Conservation (phyloP, 53 echinoderm and acorn worm genomes). For the Henricia sp. region DNA sequence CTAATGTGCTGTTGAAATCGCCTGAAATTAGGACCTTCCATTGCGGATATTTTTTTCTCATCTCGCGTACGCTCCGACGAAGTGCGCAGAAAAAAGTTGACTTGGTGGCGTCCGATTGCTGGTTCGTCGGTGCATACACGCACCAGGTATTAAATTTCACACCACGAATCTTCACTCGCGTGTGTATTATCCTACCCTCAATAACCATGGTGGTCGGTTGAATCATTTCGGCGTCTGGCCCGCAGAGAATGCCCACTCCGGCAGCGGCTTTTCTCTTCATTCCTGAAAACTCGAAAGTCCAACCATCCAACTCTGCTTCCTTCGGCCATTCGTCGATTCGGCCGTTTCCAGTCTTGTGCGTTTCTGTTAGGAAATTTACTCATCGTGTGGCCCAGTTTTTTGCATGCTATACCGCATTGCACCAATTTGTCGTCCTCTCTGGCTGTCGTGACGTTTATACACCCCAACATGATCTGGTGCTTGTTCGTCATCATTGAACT, state of each 20-base stretch:
- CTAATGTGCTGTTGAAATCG: not conserved
- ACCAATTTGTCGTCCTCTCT: not conserved
- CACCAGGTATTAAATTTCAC: not conserved
- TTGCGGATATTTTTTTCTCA: not conserved
- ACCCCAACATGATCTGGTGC: not conserved
- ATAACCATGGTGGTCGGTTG: not conserved
- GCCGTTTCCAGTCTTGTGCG: not conserved
- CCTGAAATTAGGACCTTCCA: not conserved
- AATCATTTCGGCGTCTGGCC: not conserved
- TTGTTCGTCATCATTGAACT: not conserved
- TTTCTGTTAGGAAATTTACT: not conserved
- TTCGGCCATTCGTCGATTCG: not conserved
- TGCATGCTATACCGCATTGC: not conserved
- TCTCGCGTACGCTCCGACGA: not conserved
- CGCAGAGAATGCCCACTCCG: not conserved
- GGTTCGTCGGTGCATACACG: not conserved
- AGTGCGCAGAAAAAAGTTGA: not conserved
- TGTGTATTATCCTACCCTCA: not conserved
- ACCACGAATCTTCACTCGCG: not conserved
- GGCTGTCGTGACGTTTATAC: not conserved
- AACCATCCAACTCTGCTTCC: not conserved
- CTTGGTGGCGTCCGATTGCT: not conserved
- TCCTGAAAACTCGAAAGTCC: not conserved
- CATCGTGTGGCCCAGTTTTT: not conserved
- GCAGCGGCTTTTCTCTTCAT: not conserved